Evolutionary conservation across 1,140 invertebrate genomes (phyloP), one percentile per base, ranked within the genome.

Genomic region (Drosophila prosaltans): DNA sequence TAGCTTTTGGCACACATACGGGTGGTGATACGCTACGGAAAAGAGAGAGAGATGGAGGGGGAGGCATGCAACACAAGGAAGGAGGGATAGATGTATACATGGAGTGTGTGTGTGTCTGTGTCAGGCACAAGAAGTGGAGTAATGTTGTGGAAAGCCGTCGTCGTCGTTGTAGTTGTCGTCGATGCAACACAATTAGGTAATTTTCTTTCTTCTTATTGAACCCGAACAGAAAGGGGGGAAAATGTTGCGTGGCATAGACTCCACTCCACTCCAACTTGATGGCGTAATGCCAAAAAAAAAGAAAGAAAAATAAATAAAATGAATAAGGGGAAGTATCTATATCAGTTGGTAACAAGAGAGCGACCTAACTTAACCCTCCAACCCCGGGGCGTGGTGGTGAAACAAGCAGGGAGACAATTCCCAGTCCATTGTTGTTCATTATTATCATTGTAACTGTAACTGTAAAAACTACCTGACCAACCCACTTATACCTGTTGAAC

Each of bases 121-220:
- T 21, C 51, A 41, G 28, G 36, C 45, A 16, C 28, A 74, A 89
- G 77, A 88, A 89, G 74, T 89, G 80, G 80, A 89, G 84, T 84
- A 89, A 81, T 83, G 83, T 88, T 83, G 81, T 81, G 74, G 74
- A 80, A 80, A 81, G 71, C 74, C 65, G 78, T 21, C 65, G 62
- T 67, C 72, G 72, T 67, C 64, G 63, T 69, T 65, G 65, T 59
- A 65, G 72, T 61, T 61, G 62, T 70, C 72, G 80, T 76, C 79
- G 68, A 79, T 85, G 82, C 82, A 85, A 86, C 78, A 91, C 88
- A 91, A 91, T 91, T 91, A 91, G 89, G 89, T 91, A 91, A 91
- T 91, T 91, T 85, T 71, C 71, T 74, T 80, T 80, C 83, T 86
- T 82, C 83, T 88, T 68, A 88, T 80, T 73, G 76, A 86, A 83